These are phyloP conservation scores for Nebria brevicollis DNA, from an alignment of 2,888 invertebrate species.

Conservation along the genomic window DNA sequence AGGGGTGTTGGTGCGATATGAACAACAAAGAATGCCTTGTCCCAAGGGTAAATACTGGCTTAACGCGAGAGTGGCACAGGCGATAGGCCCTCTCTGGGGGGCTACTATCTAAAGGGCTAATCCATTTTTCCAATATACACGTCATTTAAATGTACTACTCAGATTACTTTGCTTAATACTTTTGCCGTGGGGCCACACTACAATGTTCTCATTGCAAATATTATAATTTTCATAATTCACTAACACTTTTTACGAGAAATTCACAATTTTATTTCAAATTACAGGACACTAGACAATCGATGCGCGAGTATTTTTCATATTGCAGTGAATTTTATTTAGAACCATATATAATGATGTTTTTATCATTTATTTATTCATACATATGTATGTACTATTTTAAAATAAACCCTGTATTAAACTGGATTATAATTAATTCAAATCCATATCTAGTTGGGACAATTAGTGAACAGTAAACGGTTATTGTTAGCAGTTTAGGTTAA, in stretches of 20 bases:
- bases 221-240: not conserved
- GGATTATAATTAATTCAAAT: not conserved
- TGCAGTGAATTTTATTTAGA: too few species aligned
- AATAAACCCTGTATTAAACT: too few species aligned
- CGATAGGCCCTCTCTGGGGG: constrained; percentile 61
- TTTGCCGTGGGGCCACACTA: not conserved
- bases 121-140: constrained; percentile 63
- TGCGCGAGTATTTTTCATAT: too few species aligned
- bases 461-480: constrained; percentile 2
- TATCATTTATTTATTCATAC: too few species aligned
- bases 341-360: too few species aligned
- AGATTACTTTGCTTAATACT: constrained; percentile 48
- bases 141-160: constrained; percentile 60
- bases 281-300: too few species aligned
- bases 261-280: not conserved
- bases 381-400: too few species aligned
- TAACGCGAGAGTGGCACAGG: constrained; percentile 58
- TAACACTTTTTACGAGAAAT: not conserved
- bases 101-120: constrained; percentile 58
- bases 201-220: not conserved
- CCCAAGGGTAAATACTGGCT: constrained; percentile 52
- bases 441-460: not conserved
- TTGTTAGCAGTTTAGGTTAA: not conserved
- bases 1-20: constrained; percentile 2
- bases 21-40: not conserved